Conservation (phyloP, 2,888 invertebrate species). For the Drosophila mimetica region DNA sequence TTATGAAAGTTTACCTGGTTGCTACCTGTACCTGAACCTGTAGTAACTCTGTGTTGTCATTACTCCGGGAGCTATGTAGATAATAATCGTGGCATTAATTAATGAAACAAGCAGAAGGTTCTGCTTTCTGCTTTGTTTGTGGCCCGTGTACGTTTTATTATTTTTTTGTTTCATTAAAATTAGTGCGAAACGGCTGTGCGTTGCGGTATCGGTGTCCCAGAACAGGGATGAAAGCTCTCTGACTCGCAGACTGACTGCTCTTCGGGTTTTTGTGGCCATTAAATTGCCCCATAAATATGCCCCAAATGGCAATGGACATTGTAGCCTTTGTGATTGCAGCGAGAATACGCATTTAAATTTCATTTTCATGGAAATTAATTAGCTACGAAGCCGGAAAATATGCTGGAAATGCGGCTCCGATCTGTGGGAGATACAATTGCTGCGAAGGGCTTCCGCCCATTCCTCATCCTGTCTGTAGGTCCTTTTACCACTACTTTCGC, state of each 20-base stretch:
- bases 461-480: conserved; percentile 31
- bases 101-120: conserved; percentile 60
- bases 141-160: conserved; percentile 34
- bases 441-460: conserved; percentile 24
- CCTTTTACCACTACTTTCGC: conserved; percentile 18
- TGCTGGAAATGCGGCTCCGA: conserved; percentile 24
- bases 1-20: conserved; percentile 64
- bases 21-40: conserved; percentile 27
- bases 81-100: conserved; percentile 71
- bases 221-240: conserved; percentile 1
- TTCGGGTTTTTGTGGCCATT: conserved; percentile 40
- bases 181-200: conserved; percentile 25
- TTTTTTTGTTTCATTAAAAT: conserved; percentile 61
- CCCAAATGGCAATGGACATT: conserved; percentile 37
- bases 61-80: conserved; percentile 43
- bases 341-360: conserved; percentile 46
- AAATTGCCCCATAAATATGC: conserved; percentile 59
- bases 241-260: conserved; percentile 14
- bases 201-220: conserved; percentile 12
- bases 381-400: conserved; percentile 42
- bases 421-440: conserved; percentile 37
- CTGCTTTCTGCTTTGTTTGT: conserved; percentile 47
- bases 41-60: conserved; percentile 12
- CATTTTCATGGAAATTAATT: conserved; percentile 49
- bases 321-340: conserved; percentile 40